Percentiles rank a stretch among this genome's conserved stretches.
phyloP scores from a whole-genome alignment of 2,113 vertebrate species.

The Sinocyclocheilus maitianheensis region DNA sequence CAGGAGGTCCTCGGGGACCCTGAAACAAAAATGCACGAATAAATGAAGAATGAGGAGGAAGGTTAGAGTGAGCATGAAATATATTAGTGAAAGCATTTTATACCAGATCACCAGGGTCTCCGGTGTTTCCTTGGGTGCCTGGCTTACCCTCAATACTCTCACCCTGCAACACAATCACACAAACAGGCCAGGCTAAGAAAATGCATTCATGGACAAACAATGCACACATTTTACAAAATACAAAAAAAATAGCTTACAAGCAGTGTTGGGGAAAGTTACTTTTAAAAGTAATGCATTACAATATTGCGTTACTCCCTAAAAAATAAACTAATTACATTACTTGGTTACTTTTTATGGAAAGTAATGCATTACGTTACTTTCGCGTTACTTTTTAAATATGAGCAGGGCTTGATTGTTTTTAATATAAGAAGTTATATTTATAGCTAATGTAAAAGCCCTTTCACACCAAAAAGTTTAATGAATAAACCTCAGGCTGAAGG shows the following conservation, averaged over 20 bases:
- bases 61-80: not conserved
- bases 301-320: too few species aligned
- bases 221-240: not conserved
- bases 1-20: conserved; percentile 86
- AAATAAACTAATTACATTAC: too few species aligned
- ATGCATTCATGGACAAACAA: not conserved
- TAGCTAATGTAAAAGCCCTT: too few species aligned
- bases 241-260: not conserved
- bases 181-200: conserved; percentile 35
- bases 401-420: too few species aligned
- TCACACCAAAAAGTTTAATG: too few species aligned
- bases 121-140: conserved; percentile 80
- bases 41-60: not conserved
- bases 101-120: conserved; percentile 89
- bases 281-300: too few species aligned
- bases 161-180: conserved; percentile 75
- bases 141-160: conserved; percentile 78
- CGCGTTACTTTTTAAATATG: too few species aligned
- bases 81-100: conserved; percentile 56
- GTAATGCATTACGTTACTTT: too few species aligned
- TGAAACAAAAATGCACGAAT: conserved; percentile 61
- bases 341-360: too few species aligned
- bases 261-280: not conserved
- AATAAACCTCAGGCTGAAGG: too few species aligned
- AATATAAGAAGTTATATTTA: too few species aligned